A percentile compares a stretch with the other conserved stretches of the same genome.
phyloP scores from a whole-genome alignment of 53 echinoderm and acorn worm genomes.

The Mesocentrotus franciscanus region DNA sequence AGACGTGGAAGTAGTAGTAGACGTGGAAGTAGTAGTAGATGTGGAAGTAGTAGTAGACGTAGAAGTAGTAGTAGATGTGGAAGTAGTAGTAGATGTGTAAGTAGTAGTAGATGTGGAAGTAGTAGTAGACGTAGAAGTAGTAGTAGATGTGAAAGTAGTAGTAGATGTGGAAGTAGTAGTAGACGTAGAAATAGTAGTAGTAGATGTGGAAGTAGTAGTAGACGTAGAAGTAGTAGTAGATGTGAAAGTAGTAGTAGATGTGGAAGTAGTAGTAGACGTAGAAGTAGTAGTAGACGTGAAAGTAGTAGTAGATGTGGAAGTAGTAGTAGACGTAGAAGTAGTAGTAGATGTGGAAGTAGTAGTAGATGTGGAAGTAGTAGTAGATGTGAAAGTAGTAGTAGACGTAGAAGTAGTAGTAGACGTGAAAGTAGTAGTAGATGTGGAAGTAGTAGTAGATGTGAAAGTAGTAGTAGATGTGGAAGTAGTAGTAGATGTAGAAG shows the following conservation, averaged over 20 bases:
- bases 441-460: background rate
- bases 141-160: conserved; percentile 32
- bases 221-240: conserved; percentile 51
- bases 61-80: conserved; percentile 41
- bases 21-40: background rate
- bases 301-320: too few relatives aligned
- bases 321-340: too few relatives aligned
- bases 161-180: conserved; percentile 45
- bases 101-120: background rate
- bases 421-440: background rate
- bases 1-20: background rate
- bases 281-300: conserved; percentile 31
- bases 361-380: conserved; percentile 3
- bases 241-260: conserved; percentile 45
- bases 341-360: background rate
- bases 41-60: conserved; percentile 44
- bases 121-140: conserved; percentile 42
- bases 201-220: conserved; percentile 22
- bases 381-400: background rate
- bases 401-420: conserved; percentile 3
- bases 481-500: background rate
- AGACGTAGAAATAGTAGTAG: conserved; percentile 42
- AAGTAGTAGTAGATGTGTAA: conserved; percentile 1
- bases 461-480: background rate
- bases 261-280: conserved; percentile 49